Evolutionary conservation across 2,797 vertebrate genomes (phyloP), one percentile per base, ranked within the genome.

Genomic region (Malurus leucopterus): DNA sequence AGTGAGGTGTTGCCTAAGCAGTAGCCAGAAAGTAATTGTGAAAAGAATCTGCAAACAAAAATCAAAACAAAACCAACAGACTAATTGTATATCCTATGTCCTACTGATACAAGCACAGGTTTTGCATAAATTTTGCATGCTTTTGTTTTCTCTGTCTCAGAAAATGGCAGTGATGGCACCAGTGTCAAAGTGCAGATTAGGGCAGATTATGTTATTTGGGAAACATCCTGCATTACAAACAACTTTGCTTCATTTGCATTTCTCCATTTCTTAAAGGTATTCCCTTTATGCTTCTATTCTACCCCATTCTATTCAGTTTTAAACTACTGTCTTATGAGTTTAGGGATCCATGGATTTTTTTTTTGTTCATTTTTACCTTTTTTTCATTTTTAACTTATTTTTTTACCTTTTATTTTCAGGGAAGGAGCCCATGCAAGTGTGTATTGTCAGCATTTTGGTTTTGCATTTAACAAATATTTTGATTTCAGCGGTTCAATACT

Each of bases 1-100:
- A 24, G 98, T 99, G 41, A 99, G 98, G 11, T 98, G 98, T 95
- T 99, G 99, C 94, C 98, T 98, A 92, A 99, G 97, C 93, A 99
- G 98, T 81, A 99, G 97, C 99, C 99, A 99, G 95, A 99, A 99
- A 62, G 98, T 99, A 96, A 99, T 96, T 88, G 98, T 97, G 96
- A 98, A 99, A 96, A 99, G 97, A 83, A 99, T 97, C 99, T 99
- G 96, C 70, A 95, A 93, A 46, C 34, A 96, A 80, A 96, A 92
- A 96, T 75, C 26, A 64, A 94, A 92, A 92, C 24, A 93, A 90
- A 92, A 88, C 26, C 38, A 68, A 93, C 75, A 93, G 69, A 84
- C 71, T 94, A 93, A 89, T 88, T 91, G 71, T 69, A 91, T 51
- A 71, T 82, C 38, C 80, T 78, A 83, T 22, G 44, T 75, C n/a